A percentile compares a stretch with the other conserved stretches of the same genome.
phyloP scores from a whole-genome alignment of 2,113 vertebrate species.

The Leiothrix lutea region DNA sequence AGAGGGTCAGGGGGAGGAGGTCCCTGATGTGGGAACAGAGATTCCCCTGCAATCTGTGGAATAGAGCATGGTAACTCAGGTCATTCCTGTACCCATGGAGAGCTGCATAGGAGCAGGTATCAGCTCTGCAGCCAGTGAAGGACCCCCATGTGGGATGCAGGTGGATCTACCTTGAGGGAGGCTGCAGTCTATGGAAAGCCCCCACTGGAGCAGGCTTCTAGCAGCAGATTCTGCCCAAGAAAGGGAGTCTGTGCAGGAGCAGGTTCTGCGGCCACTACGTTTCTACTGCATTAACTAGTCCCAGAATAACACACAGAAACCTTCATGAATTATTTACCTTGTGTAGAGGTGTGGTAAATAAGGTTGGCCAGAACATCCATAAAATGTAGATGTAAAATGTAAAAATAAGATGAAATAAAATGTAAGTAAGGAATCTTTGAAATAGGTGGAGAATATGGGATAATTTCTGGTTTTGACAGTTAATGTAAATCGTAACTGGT shows the following conservation, averaged over 20 bases:
- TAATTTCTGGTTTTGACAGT: not conserved
- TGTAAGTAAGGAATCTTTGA: not conserved
- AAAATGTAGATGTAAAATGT: not conserved
- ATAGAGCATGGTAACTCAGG: not conserved
- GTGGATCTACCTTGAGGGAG: not conserved
- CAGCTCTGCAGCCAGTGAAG: not conserved
- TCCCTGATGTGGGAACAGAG: not conserved
- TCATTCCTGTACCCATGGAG: not conserved
- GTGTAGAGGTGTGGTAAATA: not conserved
- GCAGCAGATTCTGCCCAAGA: not conserved
- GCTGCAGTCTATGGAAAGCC: accelerated
- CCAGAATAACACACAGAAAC: not conserved
- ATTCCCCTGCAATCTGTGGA: not conserved
- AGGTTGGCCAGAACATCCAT: not conserved
- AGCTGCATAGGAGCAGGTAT: not conserved
- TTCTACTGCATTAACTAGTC: not conserved
- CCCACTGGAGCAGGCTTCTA: not conserved
- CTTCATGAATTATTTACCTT: not conserved
- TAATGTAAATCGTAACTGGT: not conserved
- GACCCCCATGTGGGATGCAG: not conserved
- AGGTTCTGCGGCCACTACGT: not conserved
- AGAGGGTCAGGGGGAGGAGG: not conserved
- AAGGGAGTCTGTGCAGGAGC: not conserved
- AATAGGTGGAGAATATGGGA: not conserved
- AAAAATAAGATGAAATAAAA: not conserved